Conservation (phyloP, 2,888 invertebrate genomes). For the Julus scanicus region DNA sequence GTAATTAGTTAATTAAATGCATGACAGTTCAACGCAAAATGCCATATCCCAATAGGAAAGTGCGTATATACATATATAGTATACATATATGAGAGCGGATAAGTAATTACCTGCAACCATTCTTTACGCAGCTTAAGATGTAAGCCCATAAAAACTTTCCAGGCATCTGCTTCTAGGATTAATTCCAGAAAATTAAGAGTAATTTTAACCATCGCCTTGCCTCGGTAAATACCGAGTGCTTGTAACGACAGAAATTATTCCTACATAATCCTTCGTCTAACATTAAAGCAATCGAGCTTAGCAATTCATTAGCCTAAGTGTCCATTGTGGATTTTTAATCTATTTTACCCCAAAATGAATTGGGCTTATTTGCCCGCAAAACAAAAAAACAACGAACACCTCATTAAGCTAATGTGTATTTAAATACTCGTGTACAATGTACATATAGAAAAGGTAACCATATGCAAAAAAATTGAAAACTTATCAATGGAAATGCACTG, state of each 20-base stretch:
- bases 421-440: neutral
- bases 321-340: conserved; percentile 5
- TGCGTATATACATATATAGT: neutral
- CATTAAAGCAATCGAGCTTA: neutral
- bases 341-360: neutral
- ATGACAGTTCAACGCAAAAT: conserved; percentile 18
- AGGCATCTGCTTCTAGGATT: conserved; percentile 30
- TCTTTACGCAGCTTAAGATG: conserved; percentile 38
- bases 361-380: neutral
- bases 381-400: neutral
- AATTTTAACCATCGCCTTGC: conserved; percentile 7
- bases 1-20: conserved; percentile 36
- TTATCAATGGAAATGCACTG: no score
- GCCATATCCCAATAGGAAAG: neutral
- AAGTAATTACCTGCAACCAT: conserved; percentile 32
- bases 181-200: conserved; percentile 3
- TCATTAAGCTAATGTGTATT: neutral
- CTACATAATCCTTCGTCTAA: neutral
- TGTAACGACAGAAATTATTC: neutral
- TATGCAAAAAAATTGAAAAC: no score
- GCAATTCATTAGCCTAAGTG: conserved; percentile 34
- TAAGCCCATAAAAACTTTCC: neutral
- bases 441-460: no score
- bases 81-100: neutral
- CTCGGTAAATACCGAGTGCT: neutral